Base-by-base conservation (phyloP, 2,113 vertebrate species). In the Oryzias woworae region DNA sequence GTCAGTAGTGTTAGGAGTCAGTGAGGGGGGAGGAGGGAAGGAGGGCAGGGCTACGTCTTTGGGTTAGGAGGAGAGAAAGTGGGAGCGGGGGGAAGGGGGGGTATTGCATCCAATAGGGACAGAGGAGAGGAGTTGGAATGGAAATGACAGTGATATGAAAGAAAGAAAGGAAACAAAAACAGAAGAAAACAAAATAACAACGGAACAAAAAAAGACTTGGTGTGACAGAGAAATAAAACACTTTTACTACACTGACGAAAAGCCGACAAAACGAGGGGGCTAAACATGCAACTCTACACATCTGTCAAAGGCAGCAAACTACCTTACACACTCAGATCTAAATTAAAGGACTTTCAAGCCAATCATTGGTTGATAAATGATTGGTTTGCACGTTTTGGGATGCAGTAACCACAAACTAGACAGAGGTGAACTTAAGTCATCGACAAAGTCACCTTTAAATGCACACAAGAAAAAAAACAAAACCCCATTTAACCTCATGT, bases 1-100 rank as follows among this genome's bases (percentile, higher is more conserved):
- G 94, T 98, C 96, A 98, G 96, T 94, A 99, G 97, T 98, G 94
- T 97, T 95, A 99, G 94, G 95, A 95, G 94, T 98, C 96, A 99
- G 95, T 98, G 96, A 95, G 91, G 96, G 95, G 95, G 95, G 93
- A 88, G 93, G 93, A 88, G 93, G 93, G 91, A 92, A 92, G 89
- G 95, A 94, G 92, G 97, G 96, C 90, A 95, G 93, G 94, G 96
- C 91, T 94, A 97, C 93, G 93, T 95, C 96, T 98, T 94, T 92
- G 89, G 87, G 83, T 58, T 0, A 44, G 75, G 65, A 47, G 48
- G 66, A 42, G 49, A 42, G 15, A 36, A 17, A 60, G 24, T 8
- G 31, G 8, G 51, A 14, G 58, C 41, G 55, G 58, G 58, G 64
- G 22, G 47, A 4, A 66, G 69, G 69, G 54, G 56, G 71, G 60